Conservation (phyloP, 2,797 vertebrate species). For the Staurois parvus region DNA sequence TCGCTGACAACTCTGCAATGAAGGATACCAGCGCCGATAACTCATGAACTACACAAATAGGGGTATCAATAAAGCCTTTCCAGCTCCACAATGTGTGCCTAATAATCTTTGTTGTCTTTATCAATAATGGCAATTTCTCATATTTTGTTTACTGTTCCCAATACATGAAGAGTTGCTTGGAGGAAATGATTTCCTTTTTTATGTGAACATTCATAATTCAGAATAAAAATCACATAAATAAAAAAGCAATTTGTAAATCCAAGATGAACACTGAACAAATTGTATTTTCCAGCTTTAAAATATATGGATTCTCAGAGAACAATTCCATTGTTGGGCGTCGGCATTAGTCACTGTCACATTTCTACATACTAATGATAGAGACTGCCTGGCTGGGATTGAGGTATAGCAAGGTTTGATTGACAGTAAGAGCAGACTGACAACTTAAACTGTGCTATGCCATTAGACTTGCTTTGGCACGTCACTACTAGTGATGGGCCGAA, state of each 20-base stretch:
- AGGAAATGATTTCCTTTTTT: background rate
- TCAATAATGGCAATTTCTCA: background rate
- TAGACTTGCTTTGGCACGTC: too few relatives aligned
- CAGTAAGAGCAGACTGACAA: background rate
- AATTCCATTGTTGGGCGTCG: background rate
- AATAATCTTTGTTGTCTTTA: too few relatives aligned
- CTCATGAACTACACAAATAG: too few relatives aligned
- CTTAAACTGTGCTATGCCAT: too few relatives aligned
- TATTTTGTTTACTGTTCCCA: background rate
- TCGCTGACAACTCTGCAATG: too few relatives aligned
- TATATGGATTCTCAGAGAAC: background rate
- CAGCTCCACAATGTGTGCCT: too few relatives aligned
- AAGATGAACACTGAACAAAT: background rate
- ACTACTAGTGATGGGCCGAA: too few relatives aligned
- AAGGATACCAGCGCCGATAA: too few relatives aligned
- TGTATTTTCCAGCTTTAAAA: too few relatives aligned
- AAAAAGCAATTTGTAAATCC: constrained; percentile 7
- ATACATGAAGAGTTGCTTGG: background rate
- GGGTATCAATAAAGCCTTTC: too few relatives aligned
- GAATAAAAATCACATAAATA: background rate
- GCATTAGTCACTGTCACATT: constrained; percentile 19
- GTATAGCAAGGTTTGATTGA: background rate
- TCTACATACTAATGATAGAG: constrained; percentile 3
- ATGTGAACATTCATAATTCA: background rate
- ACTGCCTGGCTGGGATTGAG: background rate